Base-by-base conservation (phyloP, 2,113 vertebrate species). In the Herpetotheres cachinnans region DNA sequence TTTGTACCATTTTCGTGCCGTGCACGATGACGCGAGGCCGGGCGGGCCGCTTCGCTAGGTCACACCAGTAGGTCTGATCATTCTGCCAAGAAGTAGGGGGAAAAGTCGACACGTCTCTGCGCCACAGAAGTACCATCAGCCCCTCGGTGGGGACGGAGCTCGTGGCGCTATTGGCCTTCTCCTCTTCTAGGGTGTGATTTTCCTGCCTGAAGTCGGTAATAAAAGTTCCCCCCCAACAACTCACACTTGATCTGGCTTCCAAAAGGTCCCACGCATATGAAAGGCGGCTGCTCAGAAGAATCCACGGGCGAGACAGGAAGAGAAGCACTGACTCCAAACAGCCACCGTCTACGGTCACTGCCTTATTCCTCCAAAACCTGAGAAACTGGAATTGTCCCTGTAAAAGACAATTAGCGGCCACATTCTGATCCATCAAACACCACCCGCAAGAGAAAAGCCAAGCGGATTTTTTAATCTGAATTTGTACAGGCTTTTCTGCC, bases 391-490 rank as follows among this genome's bases (percentile, higher is more conserved):
- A 77, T 40, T 44, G 73, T 58, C 63, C 38, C 47, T 76, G 80
- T 78, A 78, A 87, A 94, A 72, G 54, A 89, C 56, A 95, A 84
- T 84, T 82, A 77, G 29, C 0, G 0, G 56, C 29, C 59, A 42
- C 42, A 36, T 88, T 67, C 27, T 27, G 44, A 93, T 79, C 90
- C 3, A 0, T 73, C 70, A 87, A 62, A 44, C 59, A 84, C 44
- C 70, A 85, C 27, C 46, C 42, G 1, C 4, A 78, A 80, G 61
- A 96, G 84, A 96, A 97, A 73, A 94, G 49, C 84, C 77, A 95
- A 95, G 70, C 0, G 2, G 77, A 90, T 89, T 92, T 95, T 95
- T 94, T 21, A 71, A 96, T 94, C 89, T 71, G 77, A 91, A 87
- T 93, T 93, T 84, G 55, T 86, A 80, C 55, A 92, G 83, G 84